Conservation (phyloP, 1,140 invertebrate species). For the Pachypeltis micranthus region DNA sequence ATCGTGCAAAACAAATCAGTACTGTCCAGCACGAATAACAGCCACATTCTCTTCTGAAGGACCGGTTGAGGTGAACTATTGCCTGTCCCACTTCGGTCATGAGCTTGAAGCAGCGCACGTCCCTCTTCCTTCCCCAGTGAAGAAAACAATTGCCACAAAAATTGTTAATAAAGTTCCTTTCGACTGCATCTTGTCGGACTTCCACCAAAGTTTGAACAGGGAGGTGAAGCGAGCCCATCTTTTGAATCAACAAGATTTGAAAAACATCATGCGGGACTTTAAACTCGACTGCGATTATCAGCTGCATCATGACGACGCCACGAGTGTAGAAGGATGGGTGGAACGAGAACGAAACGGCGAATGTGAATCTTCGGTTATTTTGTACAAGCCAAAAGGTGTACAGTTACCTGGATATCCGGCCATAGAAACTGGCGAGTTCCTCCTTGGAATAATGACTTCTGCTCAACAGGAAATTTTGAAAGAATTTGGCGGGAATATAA, state of each 20-base stretch:
- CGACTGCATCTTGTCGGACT: not conserved
- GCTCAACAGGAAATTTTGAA: constrained; percentile 12
- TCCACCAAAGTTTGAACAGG: not conserved
- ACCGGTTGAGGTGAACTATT: not conserved
- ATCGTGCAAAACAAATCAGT: not conserved
- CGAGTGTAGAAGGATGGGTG: constrained; percentile 8
- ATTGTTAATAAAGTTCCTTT: not conserved
- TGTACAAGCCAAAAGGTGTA: constrained; percentile 8
- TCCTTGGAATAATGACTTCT: constrained; percentile 17
- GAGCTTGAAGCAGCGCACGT: not conserved
- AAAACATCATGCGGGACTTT: not conserved
- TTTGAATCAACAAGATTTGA: not conserved
- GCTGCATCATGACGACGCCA: not conserved
- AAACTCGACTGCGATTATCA: not conserved
- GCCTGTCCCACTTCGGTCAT: not conserved
- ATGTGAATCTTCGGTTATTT: not conserved
- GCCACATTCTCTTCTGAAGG: not conserved
- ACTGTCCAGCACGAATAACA: not conserved
- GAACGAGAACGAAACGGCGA: not conserved
- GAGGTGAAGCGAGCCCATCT: not conserved
- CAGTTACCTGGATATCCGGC: not conserved
- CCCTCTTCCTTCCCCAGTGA: not conserved
- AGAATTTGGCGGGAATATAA: constrained; percentile 5
- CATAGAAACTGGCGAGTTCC: not conserved
- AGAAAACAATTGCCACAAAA: not conserved